A percentile compares a stretch with the other conserved stretches of the same genome.
Evolutionary conservation across 64 coral and sea anemone genomes (phyloP).

Genomic region (Actinia tenebrosa): DNA sequence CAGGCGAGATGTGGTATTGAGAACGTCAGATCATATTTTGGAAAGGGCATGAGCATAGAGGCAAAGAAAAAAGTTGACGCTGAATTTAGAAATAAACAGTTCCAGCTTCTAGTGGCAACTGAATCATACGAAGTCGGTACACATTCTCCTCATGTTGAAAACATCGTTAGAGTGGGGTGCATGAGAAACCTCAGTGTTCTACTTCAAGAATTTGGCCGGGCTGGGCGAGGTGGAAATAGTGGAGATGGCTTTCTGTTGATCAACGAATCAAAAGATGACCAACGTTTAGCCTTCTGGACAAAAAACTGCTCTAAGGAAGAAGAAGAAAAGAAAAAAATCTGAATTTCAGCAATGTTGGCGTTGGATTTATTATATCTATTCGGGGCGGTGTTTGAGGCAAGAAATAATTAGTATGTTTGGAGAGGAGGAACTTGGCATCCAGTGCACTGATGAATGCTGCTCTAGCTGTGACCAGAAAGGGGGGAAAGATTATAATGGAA

Average conservation of each 20-base stretch:
- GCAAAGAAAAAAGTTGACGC: slow-evolving; percentile 8
- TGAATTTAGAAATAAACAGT: slow-evolving; percentile 18
- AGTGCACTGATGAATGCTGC: slow-evolving; percentile 35
- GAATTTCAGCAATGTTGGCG: neutral
- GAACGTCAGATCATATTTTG: slow-evolving; percentile 18
- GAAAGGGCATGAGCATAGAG: neutral
- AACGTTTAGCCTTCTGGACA: neutral
- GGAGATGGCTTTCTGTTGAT: slow-evolving; percentile 32
- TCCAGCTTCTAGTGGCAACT: slow-evolving; percentile 61
- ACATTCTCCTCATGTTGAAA: slow-evolving; percentile 49
- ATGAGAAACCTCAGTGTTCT: slow-evolving; percentile 39
- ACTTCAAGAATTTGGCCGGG: slow-evolving; percentile 71
- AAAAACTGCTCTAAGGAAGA: neutral
- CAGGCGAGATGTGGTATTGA: neutral
- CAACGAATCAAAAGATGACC: slow-evolving; percentile 25
- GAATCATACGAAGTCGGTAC: slow-evolving; percentile 59
- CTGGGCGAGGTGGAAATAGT: slow-evolving; percentile 32
- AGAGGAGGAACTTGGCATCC: neutral
- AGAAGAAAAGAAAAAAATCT: neutral
- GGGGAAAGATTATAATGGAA: slow-evolving; percentile 34
- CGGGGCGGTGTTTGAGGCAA: slow-evolving; percentile 26
- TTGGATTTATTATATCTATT: slow-evolving; percentile 22
- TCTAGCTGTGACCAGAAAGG: slow-evolving; percentile 40
- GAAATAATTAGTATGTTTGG: slow-evolving; percentile 1
- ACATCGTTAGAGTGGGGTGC: slow-evolving; percentile 47